Base-by-base conservation (phyloP, 92 coral and sea anemone genomes). In the Paragorgia papillata region DNA sequence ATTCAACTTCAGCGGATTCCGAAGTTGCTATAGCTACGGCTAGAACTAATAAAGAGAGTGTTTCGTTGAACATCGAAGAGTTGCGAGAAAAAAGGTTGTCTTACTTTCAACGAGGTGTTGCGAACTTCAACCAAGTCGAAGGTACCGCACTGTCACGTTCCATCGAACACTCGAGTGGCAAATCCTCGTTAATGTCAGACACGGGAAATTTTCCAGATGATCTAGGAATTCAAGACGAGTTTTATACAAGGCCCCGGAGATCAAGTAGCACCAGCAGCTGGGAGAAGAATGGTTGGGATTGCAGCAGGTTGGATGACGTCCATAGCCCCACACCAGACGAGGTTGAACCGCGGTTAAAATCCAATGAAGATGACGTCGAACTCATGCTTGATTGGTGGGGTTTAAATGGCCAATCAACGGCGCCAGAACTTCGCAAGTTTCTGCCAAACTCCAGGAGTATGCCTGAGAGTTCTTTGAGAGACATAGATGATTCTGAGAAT, bases 361-460 rank as follows among this genome's bases (percentile, higher is more conserved):
- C 54, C 19, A 69, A 66, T 37, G 84, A 87, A 33, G 97, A 86
- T 41, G 88, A 81, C 37, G 86, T 90, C 22, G 87, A 88, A 21
- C 46, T 86, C 21, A 87, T 85, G 33, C 76, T 88, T 21, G 97
- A 94, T 62, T 62, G 85, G 32, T 94, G 91, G 97, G 96, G 95
- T 1, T 74, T 91, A 44, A 85, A 86, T 56, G 92, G 88, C 89
- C 0, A 86, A 82, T 73, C 62, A 88, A 12, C 68, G 32, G 25
- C 64, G 6, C 56, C 79, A 67, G 68, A 55, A 30, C 56, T 15
- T 33, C 28, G 56, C n/a, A 69, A 39, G 0, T 28, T 26, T 33
- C 39, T 51, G 43, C 41, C 86, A 9, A 30, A 21, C 26, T 21
- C 71, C 9, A 17, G 30, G 27, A 9, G 17, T 14, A 48, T 18